A percentile compares a stretch with the other conserved stretches of the same genome.
Evolutionary conservation across 2,113 vertebrate genomes (phyloP).

Genomic region (Trichechus manatus): DNA sequence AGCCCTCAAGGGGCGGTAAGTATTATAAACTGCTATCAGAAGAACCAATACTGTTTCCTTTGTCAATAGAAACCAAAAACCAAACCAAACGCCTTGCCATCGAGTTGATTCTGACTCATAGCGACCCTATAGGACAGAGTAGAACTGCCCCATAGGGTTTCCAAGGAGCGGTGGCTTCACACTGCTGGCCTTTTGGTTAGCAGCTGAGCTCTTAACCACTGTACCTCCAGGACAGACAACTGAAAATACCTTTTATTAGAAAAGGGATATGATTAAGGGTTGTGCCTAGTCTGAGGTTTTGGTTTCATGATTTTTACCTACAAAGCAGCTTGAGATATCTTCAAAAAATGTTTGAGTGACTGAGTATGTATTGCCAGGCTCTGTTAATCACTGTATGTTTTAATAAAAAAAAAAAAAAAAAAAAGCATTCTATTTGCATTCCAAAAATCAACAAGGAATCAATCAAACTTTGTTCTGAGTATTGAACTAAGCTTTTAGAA

Average conservation of each 20-base stretch:
- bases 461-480: background rate
- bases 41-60: background rate
- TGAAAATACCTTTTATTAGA: slow-evolving; percentile 39
- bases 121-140: too few relatives aligned
- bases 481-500: background rate
- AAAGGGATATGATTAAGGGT: background rate
- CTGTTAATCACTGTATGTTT: background rate
- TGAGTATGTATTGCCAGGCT: background rate
- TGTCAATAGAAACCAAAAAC: background rate
- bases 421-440: background rate
- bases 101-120: too few relatives aligned
- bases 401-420: slow-evolving; percentile 25
- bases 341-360: background rate
- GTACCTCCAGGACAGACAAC: background rate
- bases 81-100: too few relatives aligned
- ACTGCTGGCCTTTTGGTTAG: too few relatives aligned
- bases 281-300: background rate
- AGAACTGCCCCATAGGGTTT: too few relatives aligned
- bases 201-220: too few relatives aligned
- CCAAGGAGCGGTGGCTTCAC: too few relatives aligned
- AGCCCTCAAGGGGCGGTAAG: background rate
- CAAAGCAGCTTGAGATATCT: background rate
- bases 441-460: background rate
- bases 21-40: background rate
- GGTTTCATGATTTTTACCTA: background rate